Base-by-base conservation (phyloP, 2,113 vertebrate genomes). In the Tetrao urogallus region DNA sequence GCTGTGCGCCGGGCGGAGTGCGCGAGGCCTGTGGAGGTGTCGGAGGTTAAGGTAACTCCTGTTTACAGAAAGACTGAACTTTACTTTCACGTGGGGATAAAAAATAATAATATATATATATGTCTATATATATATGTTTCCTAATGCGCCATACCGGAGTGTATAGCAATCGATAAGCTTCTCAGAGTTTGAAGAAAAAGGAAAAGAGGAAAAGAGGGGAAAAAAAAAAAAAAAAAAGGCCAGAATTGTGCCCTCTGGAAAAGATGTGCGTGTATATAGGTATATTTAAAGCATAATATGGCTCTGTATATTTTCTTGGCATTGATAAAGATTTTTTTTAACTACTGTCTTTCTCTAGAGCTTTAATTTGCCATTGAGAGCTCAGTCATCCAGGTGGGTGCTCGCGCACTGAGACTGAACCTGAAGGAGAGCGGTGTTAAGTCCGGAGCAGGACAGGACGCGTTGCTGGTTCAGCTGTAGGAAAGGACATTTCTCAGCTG, bases 61-160 rank as follows among this genome's bases (percentile, higher is more conserved):
- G 93, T 95, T 96, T 94, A 94, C 93, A 93, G 93, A 95, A 83
- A 94, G 76, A 93, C 89, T 90, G 40, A 92, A 79, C 88, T 96
- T 91, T 96, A 93, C 96, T 97, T 97, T 91, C 91, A 86, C 86
- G 95, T 42, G 90, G 93, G 88, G 94, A 96, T 95, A 95, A 93
- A 82, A 93, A 76, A 79, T 73, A 65, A 32, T 22, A 11, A 48
- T 52, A 58, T 58, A n/a, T 58, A 60, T 60, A 61, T 61, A 34
- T n/a, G 10, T 15, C 36, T 24, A 61, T 24, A 61, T 63, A 63
- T 38, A 38, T 90, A 78, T 93, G 83, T 94, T 96, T 95, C 85
- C 50, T 94, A 80, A 91, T 77, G 89, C 90, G 95, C 90, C 82
- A 73, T 88, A 72, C 43, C 72, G 72, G 85, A 92, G 93, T 92